These are phyloP conservation scores for Leptodirus hochenwartii DNA, from an alignment of 2,888 invertebrate genomes.

Conservation along the genomic window DNA sequence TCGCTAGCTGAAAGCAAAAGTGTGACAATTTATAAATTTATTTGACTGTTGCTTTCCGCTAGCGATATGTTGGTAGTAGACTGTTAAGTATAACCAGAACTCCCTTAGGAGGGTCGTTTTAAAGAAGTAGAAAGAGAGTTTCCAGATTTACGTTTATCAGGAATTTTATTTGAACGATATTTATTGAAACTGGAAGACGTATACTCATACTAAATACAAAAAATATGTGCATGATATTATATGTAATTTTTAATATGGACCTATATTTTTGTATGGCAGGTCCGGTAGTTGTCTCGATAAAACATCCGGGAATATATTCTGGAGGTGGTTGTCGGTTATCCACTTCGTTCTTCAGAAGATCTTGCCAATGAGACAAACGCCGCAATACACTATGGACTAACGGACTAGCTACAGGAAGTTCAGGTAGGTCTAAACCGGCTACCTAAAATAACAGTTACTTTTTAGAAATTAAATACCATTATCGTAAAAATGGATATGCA, in stretches of 20 bases:
- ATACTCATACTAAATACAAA: too few relatives aligned
- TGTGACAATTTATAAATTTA: too few relatives aligned
- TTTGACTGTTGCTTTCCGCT: too few relatives aligned
- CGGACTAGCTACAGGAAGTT: conserved; percentile 87
- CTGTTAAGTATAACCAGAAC: too few relatives aligned
- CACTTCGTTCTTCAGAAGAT: conserved; percentile 46
- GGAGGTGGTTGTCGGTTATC: conserved; percentile 62
- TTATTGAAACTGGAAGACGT: too few relatives aligned
- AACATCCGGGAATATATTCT: conserved; percentile 83
- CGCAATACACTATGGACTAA: conserved; percentile 78
- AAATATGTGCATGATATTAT: not conserved
- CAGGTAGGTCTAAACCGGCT: conserved; percentile 30
- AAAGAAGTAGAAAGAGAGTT: too few relatives aligned
- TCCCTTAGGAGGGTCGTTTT: too few relatives aligned
- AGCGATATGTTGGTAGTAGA: too few relatives aligned
- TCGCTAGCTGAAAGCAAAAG: too few relatives aligned
- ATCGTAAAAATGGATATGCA: too few relatives aligned
- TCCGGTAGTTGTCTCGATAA: conserved; percentile 59
- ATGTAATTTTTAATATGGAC: conserved; percentile 18
- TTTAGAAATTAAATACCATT: too few relatives aligned
- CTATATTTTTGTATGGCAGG: conserved; percentile 86
- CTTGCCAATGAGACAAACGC: conserved; percentile 80
- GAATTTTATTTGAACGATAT: not conserved
- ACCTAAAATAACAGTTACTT: conserved; percentile 17
- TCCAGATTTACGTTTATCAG: not conserved